These are phyloP conservation scores for Leptarthrus brevirostris DNA, from an alignment of 2,888 invertebrate species.

Conservation along the genomic window DNA sequence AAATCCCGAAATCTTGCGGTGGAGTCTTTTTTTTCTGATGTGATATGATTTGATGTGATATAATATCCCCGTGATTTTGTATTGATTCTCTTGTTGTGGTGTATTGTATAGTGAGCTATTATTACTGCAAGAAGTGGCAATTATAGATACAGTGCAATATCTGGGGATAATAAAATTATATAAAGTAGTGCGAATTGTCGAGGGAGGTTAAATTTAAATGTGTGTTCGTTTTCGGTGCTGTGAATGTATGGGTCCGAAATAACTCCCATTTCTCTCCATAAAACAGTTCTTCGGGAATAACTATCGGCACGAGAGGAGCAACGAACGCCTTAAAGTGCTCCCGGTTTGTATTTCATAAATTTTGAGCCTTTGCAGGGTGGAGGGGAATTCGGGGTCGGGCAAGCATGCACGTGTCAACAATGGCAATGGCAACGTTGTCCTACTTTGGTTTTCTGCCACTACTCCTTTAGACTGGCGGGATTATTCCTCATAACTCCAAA, in stretches of 20 bases:
- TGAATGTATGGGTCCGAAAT: background rate
- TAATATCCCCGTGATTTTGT: background rate
- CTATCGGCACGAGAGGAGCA: background rate
- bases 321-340: background rate
- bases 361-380: background rate
- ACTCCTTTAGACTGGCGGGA: slow-evolving; percentile 29
- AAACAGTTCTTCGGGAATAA: background rate
- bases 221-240: background rate
- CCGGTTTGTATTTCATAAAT: slow-evolving; percentile 25
- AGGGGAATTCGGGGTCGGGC: background rate
- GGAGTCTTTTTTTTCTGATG: slow-evolving; percentile 3
- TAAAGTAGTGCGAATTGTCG: background rate
- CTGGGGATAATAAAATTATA: slow-evolving; percentile 3
- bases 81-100: slow-evolving; percentile 10
- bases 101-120: background rate
- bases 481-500: background rate
- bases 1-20: background rate
- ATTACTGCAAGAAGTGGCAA: background rate
- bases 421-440: slow-evolving; percentile 19
- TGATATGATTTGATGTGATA: slow-evolving; percentile 2
- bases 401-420: slow-evolving; percentile 27
- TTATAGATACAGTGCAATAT: background rate
- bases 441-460: slow-evolving; percentile 5
- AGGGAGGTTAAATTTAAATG: background rate
- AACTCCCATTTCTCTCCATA: background rate